Percentiles rank a stretch among this genome's conserved stretches.
Evolutionary conservation across 2,797 vertebrate genomes (phyloP).

Genomic region (Monodelphis domestica): DNA sequence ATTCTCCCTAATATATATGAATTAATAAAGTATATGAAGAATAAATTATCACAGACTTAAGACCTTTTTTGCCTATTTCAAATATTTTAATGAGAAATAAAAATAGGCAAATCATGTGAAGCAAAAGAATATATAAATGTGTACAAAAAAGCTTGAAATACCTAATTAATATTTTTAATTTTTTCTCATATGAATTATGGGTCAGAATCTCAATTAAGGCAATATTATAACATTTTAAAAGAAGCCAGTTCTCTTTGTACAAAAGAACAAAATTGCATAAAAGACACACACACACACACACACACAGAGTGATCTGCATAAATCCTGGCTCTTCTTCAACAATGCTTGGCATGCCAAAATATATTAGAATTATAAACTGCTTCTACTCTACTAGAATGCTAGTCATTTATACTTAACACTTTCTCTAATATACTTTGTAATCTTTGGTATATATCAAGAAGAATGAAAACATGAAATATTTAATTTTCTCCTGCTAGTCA

Average conservation of each 20-base stretch:
- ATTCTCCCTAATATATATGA: too few species aligned
- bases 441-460: constrained; percentile 3
- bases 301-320: constrained; percentile 60
- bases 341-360: constrained; percentile 57
- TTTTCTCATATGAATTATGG: constrained; percentile 54
- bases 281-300: neutral
- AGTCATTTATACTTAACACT: constrained; percentile 35
- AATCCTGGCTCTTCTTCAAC: constrained; percentile 63
- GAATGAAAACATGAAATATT: neutral
- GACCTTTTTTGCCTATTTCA: neutral
- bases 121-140: constrained; percentile 42
- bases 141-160: constrained; percentile 34
- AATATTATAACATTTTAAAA: constrained; percentile 72
- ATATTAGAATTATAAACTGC: constrained; percentile 53
- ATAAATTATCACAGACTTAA: too few species aligned
- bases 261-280: constrained; percentile 67
- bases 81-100: constrained; percentile 22
- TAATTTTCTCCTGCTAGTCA: constrained; percentile 33
- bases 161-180: constrained; percentile 60
- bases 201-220: constrained; percentile 59
- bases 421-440: constrained; percentile 13
- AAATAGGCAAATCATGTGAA: constrained; percentile 23
- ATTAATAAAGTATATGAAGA: too few species aligned
- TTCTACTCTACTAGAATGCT: constrained; percentile 9
- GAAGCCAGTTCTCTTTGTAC: constrained; percentile 51